Percentiles rank a stretch among this genome's conserved stretches.
phyloP scores from a whole-genome alignment of 2,113 vertebrate species.

The Chlorodrepanis virens region DNA sequence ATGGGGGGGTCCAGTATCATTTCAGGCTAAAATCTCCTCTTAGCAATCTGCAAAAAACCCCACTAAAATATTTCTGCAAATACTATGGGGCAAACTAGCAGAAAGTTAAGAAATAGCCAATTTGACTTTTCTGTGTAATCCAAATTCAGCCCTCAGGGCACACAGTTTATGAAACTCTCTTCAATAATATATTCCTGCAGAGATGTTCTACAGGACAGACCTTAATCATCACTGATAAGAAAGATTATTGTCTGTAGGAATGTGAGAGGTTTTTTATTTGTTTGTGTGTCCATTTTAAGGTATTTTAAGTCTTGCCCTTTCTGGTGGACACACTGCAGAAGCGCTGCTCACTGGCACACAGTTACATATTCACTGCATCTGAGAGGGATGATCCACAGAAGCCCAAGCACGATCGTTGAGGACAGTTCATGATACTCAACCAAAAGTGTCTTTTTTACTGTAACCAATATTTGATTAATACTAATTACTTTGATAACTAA shows the following conservation, averaged over 20 bases:
- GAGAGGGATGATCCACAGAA: not conserved
- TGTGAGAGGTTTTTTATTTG: not conserved
- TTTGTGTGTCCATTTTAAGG: not conserved
- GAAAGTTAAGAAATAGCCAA: not conserved
- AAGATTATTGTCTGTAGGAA: not conserved
- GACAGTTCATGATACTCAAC: not conserved
- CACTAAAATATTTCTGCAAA: not conserved
- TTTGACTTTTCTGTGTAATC: not conserved
- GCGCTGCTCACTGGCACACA: accelerated
- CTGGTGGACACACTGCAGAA: not conserved
- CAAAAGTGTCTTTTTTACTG: not conserved
- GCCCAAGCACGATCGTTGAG: not conserved
- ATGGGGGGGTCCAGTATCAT: not conserved
- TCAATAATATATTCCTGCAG: not conserved
- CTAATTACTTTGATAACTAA: not conserved
- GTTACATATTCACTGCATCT: not conserved
- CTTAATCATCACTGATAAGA: not conserved
- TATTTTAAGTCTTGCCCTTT: not conserved
- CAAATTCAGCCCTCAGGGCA: not conserved
- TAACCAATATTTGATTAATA: not conserved
- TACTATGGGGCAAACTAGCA: not conserved
- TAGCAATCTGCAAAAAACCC: not conserved
- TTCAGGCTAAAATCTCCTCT: not conserved
- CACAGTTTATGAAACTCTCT: not conserved
- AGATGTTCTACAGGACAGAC: not conserved